phyloP scores from a whole-genome alignment of 2,888 invertebrate species.

The Erebia aethiops region DNA sequence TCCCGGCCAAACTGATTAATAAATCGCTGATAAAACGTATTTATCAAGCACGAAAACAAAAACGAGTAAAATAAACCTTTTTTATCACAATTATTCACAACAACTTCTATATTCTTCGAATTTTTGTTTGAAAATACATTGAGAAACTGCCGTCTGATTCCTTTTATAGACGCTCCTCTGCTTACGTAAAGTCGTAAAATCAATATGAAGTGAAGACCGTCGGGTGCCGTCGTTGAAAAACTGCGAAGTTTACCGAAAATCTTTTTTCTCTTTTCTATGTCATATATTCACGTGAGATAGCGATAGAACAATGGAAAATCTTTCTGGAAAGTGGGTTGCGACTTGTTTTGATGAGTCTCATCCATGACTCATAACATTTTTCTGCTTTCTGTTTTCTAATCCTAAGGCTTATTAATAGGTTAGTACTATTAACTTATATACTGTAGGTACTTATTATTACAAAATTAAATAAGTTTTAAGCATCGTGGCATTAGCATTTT shows the following conservation, averaged over 20 bases:
- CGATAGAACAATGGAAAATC: conserved; percentile 35
- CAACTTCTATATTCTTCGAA: background rate
- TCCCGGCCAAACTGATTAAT: too few species aligned
- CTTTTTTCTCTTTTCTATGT: conserved; percentile 45
- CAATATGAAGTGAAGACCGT: conserved; percentile 39
- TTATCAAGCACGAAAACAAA: too few species aligned
- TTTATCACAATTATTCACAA: background rate
- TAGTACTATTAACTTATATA: too few species aligned
- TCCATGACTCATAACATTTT: background rate
- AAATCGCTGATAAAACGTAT: too few species aligned
- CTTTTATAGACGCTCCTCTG: conserved; percentile 34
- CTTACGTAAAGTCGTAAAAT: conserved; percentile 36
- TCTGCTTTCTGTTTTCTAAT: background rate
- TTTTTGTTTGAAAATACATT: conserved; percentile 9
- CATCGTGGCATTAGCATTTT: too few species aligned
- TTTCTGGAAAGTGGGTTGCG: conserved; percentile 54
- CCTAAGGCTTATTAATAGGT: too few species aligned
- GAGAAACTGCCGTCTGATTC: background rate
- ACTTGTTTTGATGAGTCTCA: conserved; percentile 14
- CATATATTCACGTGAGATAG: conserved; percentile 40
- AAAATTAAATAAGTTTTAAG: too few species aligned
- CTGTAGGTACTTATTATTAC: too few species aligned
- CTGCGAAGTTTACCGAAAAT: conserved; percentile 48
- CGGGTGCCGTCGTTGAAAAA: conserved; percentile 27
- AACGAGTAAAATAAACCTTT: background rate